These are phyloP conservation scores for Ecliptopera silaceata DNA, from an alignment of 2,888 invertebrate genomes.

Conservation along the genomic window DNA sequence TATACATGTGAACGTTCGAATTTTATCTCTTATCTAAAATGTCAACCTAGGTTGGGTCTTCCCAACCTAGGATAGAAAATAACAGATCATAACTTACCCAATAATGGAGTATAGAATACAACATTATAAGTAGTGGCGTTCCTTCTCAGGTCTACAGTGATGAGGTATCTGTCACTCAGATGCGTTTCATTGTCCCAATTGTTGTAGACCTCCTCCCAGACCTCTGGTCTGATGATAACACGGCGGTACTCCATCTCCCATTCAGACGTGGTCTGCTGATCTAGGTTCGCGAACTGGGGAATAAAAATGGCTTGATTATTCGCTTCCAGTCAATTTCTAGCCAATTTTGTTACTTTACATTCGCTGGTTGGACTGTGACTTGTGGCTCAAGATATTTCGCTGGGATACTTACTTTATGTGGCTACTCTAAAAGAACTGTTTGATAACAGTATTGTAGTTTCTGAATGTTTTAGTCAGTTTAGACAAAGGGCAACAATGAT, in stretches of 20 bases:
- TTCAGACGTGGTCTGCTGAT: constrained; percentile 52
- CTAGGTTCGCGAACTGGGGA: constrained; percentile 58
- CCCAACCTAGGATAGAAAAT: too few relatives aligned
- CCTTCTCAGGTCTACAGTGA: constrained; percentile 55
- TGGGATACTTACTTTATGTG: too few relatives aligned
- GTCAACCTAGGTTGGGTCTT: too few relatives aligned
- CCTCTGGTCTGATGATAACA: constrained; percentile 36
- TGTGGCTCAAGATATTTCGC: too few relatives aligned
- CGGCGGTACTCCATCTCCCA: constrained; percentile 46
- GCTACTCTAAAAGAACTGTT: too few relatives aligned
- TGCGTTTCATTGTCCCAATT: constrained; percentile 48
- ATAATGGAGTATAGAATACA: constrained; percentile 70
- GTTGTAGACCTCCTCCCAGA: constrained; percentile 50
- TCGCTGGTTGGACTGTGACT: too few relatives aligned
- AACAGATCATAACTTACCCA: constrained; percentile 54
- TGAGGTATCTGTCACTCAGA: constrained; percentile 56
- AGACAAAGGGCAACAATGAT: too few relatives aligned
- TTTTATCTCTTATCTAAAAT: too few relatives aligned
- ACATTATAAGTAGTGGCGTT: constrained; percentile 59
- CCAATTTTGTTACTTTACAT: not conserved
- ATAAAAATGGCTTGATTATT: not conserved
- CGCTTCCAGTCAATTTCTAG: not conserved
- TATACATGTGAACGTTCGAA: too few relatives aligned
- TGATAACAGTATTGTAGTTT: too few relatives aligned
- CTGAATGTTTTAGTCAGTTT: too few relatives aligned